These are phyloP conservation scores for Lates japonicus DNA, from an alignment of 2,797 vertebrate species.

Conservation along the genomic window DNA sequence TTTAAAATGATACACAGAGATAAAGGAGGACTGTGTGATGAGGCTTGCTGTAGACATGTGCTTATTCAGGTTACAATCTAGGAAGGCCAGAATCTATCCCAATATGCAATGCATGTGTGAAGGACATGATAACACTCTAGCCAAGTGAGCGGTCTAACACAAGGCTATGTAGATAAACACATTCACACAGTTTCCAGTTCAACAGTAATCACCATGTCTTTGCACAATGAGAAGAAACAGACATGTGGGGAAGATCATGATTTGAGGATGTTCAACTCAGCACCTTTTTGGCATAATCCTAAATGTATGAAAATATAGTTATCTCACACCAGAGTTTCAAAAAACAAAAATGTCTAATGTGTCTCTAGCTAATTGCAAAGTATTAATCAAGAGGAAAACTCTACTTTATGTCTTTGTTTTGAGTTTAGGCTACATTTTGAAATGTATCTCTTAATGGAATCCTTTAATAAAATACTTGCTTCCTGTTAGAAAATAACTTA, in stretches of 20 bases:
- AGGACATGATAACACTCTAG: neutral
- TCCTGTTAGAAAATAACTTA: neutral
- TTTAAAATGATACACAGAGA: neutral
- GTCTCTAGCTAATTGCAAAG: neutral
- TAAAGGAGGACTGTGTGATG: neutral
- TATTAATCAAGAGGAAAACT: neutral
- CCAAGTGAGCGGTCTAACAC: no score
- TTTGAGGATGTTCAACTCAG: neutral
- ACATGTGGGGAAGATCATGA: no score
- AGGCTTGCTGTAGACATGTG: neutral
- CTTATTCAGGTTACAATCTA: neutral
- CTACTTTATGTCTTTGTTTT: constrained; percentile 18
- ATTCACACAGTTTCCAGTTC: no score
- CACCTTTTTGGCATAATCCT: neutral
- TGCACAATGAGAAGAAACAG: no score
- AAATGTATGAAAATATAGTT: no score
- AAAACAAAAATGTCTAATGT: no score
- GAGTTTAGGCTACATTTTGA: neutral
- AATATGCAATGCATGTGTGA: neutral
- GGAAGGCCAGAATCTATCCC: neutral
- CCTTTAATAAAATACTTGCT: neutral
- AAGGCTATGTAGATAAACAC: neutral
- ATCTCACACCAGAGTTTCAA: neutral
- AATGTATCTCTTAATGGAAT: no score
- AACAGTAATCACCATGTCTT: no score